These are phyloP conservation scores for Fulmarus glacialis DNA, from an alignment of 2,113 vertebrate genomes.

Conservation along the genomic window DNA sequence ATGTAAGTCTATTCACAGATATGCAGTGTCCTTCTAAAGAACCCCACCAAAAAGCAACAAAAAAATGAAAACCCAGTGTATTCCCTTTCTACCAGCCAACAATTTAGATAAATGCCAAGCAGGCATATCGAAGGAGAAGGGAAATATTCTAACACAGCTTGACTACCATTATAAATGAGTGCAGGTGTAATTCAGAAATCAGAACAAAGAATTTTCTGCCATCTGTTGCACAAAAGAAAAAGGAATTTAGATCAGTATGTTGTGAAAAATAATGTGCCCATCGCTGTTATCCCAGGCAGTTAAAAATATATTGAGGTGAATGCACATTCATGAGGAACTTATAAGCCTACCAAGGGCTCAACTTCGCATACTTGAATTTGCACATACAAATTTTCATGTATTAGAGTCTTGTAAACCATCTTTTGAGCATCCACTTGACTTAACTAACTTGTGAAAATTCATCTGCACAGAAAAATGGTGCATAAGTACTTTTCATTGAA, in stretches of 20 bases:
- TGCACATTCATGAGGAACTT: background rate
- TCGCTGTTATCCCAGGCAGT: background rate
- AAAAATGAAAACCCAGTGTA: background rate
- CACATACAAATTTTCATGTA: background rate
- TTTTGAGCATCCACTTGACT: background rate
- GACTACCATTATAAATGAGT: background rate
- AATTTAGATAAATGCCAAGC: conserved; percentile 1
- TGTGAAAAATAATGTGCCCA: background rate
- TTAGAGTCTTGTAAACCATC: background rate
- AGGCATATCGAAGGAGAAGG: background rate
- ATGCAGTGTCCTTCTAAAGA: background rate
- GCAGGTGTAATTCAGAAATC: background rate
- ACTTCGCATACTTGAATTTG: background rate
- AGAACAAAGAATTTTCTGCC: background rate
- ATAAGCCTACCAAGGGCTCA: background rate
- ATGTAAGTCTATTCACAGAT: background rate
- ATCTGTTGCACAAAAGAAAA: background rate
- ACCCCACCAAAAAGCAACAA: background rate
- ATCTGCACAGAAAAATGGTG: background rate
- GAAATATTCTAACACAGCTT: background rate
- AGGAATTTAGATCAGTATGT: background rate
- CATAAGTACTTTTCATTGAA: background rate
- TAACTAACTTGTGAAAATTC: background rate
- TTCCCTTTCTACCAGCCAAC: background rate
- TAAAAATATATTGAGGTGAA: background rate